Base-by-base conservation (phyloP, 2,888 invertebrate species). In the Harpalus rubripes region DNA sequence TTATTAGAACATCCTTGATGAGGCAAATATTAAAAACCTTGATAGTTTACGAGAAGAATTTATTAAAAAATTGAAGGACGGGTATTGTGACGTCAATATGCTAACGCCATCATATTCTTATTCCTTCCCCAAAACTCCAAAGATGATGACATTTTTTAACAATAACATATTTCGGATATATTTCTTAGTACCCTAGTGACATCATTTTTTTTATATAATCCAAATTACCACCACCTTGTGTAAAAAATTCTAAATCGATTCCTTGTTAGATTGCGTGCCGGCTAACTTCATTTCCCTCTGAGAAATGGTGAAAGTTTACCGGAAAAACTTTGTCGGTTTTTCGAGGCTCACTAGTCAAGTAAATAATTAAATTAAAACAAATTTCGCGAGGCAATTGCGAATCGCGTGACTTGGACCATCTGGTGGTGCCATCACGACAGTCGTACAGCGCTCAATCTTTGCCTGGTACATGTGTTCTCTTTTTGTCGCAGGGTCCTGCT, bases 311-410 rank as follows among this genome's bases (percentile, higher is more conserved):
- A 74, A 74, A 74, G 74, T 74, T 74, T 16, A 52, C 74, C 10
- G 22, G 52, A 74, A 74, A 74, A 44, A 52, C 10, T 52, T 74
- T 72, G 5, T 8, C 15, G 26, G 39, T 72, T 72, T 72, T 74
- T 22, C 52, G 44, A 52, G 10, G 56, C 52, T 52, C 5, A 22
- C 5, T 16, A 74, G 74, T 52, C 74, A 74, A 74, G 74, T 74
- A 74, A 74, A 74, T 74, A 74, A 74, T 74, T 44, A 74, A 74
- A 74, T 74, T 74, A 74, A 72, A 74, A 74, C 74, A 74, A 74
- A 74, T 74, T 74, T 74, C 3, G 74, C 52, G 44, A 18, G 10
- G 10, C 72, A 74, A 56, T 74, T 74, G 44, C 74, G 52, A 15
- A 15, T 74, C 52, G 74, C 74, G 74, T 74, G 74, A 74, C 74